A percentile compares a stretch with the other conserved stretches of the same genome.
phyloP scores from a whole-genome alignment of 2,797 vertebrate species.

The Dendrocincla fuliginosa region DNA sequence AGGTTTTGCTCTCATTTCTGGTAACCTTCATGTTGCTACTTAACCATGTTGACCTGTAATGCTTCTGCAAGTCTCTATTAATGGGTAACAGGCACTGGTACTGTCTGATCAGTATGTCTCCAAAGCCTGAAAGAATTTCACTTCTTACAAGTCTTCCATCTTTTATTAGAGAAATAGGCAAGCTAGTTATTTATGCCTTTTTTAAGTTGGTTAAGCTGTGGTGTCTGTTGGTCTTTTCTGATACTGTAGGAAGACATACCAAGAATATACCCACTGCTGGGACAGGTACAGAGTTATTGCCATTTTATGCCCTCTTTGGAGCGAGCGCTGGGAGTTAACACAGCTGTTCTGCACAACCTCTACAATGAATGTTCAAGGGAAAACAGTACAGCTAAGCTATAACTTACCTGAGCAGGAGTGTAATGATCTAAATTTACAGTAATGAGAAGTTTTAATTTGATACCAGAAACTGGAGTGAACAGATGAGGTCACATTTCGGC shows the following conservation, averaged over 20 bases:
- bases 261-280: not conserved
- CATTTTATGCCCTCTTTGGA: not conserved
- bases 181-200: not conserved
- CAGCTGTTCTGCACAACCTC: not conserved
- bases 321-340: not conserved
- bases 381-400: not conserved
- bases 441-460: conserved; percentile 12
- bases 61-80: not conserved
- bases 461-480: conserved; percentile 1
- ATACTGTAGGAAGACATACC: not conserved
- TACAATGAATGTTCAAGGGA: not conserved
- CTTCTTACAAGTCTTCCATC: not conserved
- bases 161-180: not conserved
- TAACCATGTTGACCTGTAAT: not conserved
- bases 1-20: not conserved
- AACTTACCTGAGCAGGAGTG: not conserved
- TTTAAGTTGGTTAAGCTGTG: not conserved
- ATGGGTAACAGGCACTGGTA: not conserved
- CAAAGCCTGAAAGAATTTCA: not conserved
- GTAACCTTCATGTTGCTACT: not conserved
- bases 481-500: not conserved
- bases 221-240: not conserved
- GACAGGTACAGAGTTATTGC: not conserved
- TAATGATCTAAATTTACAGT: not conserved
- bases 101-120: not conserved